Percentiles rank a stretch among this genome's conserved stretches.
Conservation (phyloP, 2,888 invertebrate genomes). For the Julus scanicus region DNA sequence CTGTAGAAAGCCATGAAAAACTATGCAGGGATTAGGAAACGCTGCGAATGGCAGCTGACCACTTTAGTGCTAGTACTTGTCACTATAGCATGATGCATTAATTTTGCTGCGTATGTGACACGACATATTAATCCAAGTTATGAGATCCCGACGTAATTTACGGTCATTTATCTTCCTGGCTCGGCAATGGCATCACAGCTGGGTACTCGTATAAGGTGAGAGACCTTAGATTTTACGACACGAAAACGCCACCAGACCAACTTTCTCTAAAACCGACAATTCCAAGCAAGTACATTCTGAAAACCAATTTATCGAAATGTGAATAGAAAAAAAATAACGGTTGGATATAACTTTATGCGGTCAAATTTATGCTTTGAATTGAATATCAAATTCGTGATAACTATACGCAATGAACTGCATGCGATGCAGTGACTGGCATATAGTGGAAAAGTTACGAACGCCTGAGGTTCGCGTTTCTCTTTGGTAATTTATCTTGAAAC, state of each 20-base stretch:
- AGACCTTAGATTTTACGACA: conserved; percentile 1
- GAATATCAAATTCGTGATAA: not conserved
- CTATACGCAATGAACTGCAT: too few relatives aligned
- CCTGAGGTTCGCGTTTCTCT: too few relatives aligned
- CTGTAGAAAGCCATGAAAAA: not conserved
- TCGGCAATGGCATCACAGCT: not conserved
- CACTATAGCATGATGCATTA: conserved; percentile 40
- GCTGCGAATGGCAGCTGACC: not conserved
- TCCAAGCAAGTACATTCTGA: not conserved
- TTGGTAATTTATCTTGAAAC: too few relatives aligned
- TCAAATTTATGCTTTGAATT: not conserved
- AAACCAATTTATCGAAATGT: not conserved
- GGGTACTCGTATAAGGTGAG: not conserved
- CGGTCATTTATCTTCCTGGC: conserved; percentile 45
- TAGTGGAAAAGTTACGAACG: too few relatives aligned
- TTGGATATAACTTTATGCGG: not conserved
- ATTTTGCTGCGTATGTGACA: conserved; percentile 14
- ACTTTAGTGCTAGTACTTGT: conserved; percentile 13
- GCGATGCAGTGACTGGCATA: not conserved
- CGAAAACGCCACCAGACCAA: not conserved
- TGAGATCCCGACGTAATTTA: conserved; percentile 46
- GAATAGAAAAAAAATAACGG: not conserved
- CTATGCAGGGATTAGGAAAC: not conserved
- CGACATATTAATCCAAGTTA: conserved; percentile 47
- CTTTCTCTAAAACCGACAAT: not conserved